Base-by-base conservation (phyloP, 2,888 invertebrate genomes). In the Seira ritae region DNA sequence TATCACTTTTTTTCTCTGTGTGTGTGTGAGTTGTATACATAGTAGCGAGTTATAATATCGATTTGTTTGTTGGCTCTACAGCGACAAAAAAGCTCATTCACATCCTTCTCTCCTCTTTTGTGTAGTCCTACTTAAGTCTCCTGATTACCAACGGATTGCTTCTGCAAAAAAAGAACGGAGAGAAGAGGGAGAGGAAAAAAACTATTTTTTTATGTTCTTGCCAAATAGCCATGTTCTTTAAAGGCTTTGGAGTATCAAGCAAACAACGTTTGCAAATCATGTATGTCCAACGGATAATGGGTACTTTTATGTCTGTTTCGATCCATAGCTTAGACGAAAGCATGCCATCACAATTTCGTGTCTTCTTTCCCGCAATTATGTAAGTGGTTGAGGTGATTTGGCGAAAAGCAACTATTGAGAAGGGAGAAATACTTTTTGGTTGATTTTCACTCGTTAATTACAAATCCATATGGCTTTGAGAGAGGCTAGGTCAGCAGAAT, bases 91-190 rank as follows among this genome's bases (percentile, higher is more conserved):
- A 50, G 17, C 50, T 50, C 50, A 50, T 50, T 50, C 50, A 50
- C 50, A 50, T 50, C 50, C 50, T 50, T 50, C 50, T 50, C 15
- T n/a, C 50, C 17, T 50, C 50, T 50, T 50, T 50, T 50, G 50
- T 50, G 50, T 50, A 50, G 50, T 50, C 50, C 50, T 50, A 50
- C 50, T 50, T 50, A 50, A 50, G 50, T 50, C 50, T 50, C 50
- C 50, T 50, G 50, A 50, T 50, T 50, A 50, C 50, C 50, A 50
- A 12, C 50, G 50, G 50, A 50, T 50, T 50, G 50, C 50, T 50
- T 50, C 6, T 50, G 15, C 12, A 50, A 15, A 50, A 50, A 50
- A 50, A 50, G 12, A n/a, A 50, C 15, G n/a, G n/a, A n/a, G n/a
- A n/a, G n/a, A n/a, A n/a, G n/a, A n/a, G n/a, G n/a, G n/a, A n/a